A percentile compares a stretch with the other conserved stretches of the same genome.
phyloP scores from a whole-genome alignment of 2,113 vertebrate genomes.

The Camarhynchus parvulus region DNA sequence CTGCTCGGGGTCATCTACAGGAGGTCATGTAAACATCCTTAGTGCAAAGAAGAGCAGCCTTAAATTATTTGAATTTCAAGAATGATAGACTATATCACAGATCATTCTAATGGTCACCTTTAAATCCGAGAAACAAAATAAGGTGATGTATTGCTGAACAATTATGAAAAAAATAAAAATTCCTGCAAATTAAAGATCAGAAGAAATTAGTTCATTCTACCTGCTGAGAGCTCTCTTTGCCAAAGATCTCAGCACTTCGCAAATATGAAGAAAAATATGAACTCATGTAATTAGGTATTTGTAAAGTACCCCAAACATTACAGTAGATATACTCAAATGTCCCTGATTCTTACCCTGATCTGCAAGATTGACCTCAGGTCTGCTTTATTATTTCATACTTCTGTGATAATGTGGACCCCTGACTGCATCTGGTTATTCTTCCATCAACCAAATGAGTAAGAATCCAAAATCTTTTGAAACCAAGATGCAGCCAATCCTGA shows the following conservation, averaged over 20 bases:
- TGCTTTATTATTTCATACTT: not conserved
- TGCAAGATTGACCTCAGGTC: not conserved
- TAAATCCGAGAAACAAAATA: not conserved
- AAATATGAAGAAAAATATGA: no score
- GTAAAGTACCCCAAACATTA: not conserved
- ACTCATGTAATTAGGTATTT: not conserved
- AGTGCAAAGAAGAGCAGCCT: not conserved
- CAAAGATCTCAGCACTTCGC: not conserved
- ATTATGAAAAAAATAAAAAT: not conserved
- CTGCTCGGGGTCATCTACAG: not conserved
- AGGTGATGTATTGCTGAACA: not conserved
- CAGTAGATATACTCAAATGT: not conserved
- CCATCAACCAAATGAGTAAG: not conserved
- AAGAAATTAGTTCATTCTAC: not conserved
- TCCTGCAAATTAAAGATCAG: not conserved
- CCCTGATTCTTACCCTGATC: not conserved
- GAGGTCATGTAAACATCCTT: not conserved
- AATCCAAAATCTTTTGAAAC: not conserved
- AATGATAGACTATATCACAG: not conserved
- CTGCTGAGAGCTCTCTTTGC: not conserved
- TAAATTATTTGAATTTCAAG: not conserved
- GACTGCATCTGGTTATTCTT: not conserved
- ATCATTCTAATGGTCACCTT: not conserved
- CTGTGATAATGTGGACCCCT: not conserved
- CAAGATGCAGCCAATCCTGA: not conserved